Percentiles rank a stretch among this genome's conserved stretches.
Conservation (phyloP, 2,797 vertebrate genomes). For the Ciconia nigra region DNA sequence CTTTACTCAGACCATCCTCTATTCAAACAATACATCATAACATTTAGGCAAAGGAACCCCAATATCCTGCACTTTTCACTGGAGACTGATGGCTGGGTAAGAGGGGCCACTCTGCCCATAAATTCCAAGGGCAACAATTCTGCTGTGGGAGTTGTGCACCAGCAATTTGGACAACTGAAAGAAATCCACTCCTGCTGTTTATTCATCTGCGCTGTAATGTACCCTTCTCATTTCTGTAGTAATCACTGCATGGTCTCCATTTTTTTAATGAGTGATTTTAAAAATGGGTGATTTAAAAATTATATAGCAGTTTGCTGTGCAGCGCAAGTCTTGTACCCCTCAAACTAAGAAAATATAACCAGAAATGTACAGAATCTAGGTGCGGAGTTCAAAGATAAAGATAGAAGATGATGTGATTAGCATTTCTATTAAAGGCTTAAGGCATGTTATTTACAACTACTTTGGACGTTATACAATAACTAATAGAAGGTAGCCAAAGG, state of each 20-base stretch:
- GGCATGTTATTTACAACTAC: background rate
- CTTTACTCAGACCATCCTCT: background rate
- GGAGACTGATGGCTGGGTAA: background rate
- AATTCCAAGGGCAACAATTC: background rate
- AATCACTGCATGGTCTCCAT: background rate
- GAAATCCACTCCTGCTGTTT: background rate
- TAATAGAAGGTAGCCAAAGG: background rate
- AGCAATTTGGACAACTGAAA: background rate
- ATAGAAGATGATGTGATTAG: background rate
- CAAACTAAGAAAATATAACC: background rate
- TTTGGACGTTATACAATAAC: background rate
- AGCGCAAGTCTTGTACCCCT: background rate
- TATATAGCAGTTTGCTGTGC: background rate
- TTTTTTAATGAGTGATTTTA: background rate
- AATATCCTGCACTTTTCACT: background rate
- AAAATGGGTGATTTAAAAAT: background rate
- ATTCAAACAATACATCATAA: background rate
- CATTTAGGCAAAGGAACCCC: background rate
- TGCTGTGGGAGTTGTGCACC: background rate
- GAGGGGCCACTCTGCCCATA: background rate
- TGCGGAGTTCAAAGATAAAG: background rate
- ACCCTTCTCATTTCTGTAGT: background rate
- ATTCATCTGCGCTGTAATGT: background rate
- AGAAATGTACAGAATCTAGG: background rate
- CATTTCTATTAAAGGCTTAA: background rate